Percentiles rank a stretch among this genome's conserved stretches.
Conservation (phyloP, 2,888 invertebrate genomes). For the Eledona agricola region DNA sequence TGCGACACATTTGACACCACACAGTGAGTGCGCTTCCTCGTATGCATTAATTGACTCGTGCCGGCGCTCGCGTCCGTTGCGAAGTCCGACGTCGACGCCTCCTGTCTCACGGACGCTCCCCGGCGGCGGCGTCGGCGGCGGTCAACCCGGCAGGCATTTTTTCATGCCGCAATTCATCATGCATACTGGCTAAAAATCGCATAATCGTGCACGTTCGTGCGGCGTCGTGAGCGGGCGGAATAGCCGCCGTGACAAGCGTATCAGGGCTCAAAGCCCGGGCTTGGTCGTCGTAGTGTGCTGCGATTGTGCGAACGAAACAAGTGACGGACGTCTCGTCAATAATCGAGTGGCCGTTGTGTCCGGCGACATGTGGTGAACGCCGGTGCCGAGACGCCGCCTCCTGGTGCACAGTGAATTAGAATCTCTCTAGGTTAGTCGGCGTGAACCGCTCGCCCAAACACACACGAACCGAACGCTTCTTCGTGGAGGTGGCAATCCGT, state of each 20-base stretch:
- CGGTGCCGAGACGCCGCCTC: too few relatives aligned
- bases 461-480: too few relatives aligned
- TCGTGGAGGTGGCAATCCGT: conserved; percentile 28
- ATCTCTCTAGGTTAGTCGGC: too few relatives aligned
- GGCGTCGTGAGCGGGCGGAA: conserved; percentile 41
- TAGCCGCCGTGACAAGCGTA: conserved; percentile 42
- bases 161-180: conserved; percentile 12
- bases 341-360: conserved; percentile 15
- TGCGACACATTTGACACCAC: too few relatives aligned
- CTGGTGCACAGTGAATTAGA: too few relatives aligned
- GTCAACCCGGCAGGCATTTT: conserved; percentile 11
- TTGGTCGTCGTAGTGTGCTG: conserved; percentile 35
- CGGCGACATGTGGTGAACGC: conserved; percentile 35
- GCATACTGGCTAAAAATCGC: conserved; percentile 27
- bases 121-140: too few relatives aligned
- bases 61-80: too few relatives aligned
- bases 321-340: conserved; percentile 26
- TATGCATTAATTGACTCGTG: too few relatives aligned
- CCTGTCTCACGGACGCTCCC: too few relatives aligned
- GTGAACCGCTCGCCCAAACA: too few relatives aligned
- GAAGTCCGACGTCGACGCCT: too few relatives aligned
- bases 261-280: conserved; percentile 52
- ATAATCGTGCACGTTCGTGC: conserved; percentile 40
- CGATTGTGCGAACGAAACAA: conserved; percentile 22
- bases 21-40: too few relatives aligned